Conservation (phyloP, 1,140 invertebrate genomes). For the Sitobion miscanthi region DNA sequence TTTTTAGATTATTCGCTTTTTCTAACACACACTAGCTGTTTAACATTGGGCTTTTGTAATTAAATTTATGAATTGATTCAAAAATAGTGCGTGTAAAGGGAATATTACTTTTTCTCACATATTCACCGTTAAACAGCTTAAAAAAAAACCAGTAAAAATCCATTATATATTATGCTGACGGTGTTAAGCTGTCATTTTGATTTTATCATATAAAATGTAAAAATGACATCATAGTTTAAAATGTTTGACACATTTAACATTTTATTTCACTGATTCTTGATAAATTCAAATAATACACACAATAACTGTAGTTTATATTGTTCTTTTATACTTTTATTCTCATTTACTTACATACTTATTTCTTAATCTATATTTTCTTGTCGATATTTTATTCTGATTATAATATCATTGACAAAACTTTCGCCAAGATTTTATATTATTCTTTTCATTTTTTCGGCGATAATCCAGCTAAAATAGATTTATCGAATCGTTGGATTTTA, state of each 20-base stretch:
- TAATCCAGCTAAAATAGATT: constrained; percentile 11
- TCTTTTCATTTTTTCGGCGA: not conserved
- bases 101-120: not conserved
- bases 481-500: not conserved
- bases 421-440: not conserved
- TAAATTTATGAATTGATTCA: not conserved
- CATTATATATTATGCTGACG: constrained; percentile 6
- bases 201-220: not conserved
- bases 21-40: not conserved
- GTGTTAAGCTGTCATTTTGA: not conserved
- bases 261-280: not conserved
- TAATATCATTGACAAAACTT: not conserved
- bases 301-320: not conserved
- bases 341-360: not conserved
- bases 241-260: not conserved
- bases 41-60: not conserved
- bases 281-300: not conserved
- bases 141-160: not conserved
- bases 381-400: not conserved
- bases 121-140: not conserved
- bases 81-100: not conserved
- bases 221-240: constrained; percentile 15
- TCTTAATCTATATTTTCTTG: not conserved
- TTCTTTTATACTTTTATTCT: not conserved
- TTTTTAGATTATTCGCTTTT: not conserved